Conservation (phyloP, 2,797 vertebrate species). For the Mus minutoides region DNA sequence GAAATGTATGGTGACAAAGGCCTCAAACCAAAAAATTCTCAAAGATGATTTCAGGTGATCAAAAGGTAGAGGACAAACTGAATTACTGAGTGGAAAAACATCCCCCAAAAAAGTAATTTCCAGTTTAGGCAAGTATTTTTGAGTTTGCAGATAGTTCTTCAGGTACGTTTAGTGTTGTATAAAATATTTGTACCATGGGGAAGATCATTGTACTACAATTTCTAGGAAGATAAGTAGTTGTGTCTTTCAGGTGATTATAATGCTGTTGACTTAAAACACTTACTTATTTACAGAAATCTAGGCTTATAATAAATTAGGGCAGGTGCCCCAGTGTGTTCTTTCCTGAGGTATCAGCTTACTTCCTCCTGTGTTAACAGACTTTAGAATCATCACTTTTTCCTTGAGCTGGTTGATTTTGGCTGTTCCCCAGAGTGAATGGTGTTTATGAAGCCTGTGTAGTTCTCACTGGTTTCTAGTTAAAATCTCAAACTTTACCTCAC, state of each 20-base stretch:
- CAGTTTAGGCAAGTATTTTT: not conserved
- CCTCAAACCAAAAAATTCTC: not conserved
- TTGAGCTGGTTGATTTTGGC: conserved; percentile 1
- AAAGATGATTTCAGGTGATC: not conserved
- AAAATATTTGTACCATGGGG: not conserved
- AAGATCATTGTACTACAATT: not conserved
- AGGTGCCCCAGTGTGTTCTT: not conserved
- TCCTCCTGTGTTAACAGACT: not conserved
- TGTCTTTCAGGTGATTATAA: not conserved
- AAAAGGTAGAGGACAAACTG: not conserved
- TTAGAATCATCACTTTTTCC: conserved; percentile 53
- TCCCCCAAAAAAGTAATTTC: not conserved
- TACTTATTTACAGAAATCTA: not conserved
- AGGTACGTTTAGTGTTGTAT: not conserved
- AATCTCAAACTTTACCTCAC: conserved; percentile 35
- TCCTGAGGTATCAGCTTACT: conserved; percentile 2
- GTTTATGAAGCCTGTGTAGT: conserved; percentile 37
- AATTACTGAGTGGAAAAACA: not conserved
- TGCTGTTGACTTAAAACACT: not conserved
- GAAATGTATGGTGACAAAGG: not conserved
- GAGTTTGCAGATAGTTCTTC: not conserved
- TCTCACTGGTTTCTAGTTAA: conserved; percentile 54
- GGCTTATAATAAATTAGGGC: not conserved
- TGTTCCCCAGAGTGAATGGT: conserved; percentile 6
- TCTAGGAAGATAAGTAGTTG: conserved; percentile 11